Conservation (phyloP, 2,113 vertebrate species). For the Atrichornis clamosus region DNA sequence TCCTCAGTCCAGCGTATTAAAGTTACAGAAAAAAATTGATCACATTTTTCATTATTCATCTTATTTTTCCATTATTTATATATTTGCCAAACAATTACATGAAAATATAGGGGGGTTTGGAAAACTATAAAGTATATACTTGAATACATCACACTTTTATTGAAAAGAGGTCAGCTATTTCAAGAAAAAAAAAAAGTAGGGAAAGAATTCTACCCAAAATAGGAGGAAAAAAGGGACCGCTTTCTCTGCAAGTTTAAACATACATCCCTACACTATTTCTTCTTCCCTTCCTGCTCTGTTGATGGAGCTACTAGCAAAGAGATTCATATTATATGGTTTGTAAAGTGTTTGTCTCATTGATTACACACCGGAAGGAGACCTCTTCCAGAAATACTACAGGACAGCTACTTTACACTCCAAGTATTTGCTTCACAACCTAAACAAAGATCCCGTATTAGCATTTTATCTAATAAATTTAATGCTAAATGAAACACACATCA, state of each 20-base stretch:
- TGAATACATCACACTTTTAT: not conserved
- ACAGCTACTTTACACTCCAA: not conserved
- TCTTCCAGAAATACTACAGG: not conserved
- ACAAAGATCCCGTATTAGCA: not conserved
- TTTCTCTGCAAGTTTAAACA: not conserved
- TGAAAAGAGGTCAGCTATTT: not conserved
- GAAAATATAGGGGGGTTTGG: accelerated
- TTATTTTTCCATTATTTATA: not conserved
- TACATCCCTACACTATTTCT: not conserved
- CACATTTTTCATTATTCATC: accelerated
- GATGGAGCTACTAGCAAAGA: not conserved
- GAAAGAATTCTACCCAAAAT: not conserved
- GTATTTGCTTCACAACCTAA: not conserved
- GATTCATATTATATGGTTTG: not conserved
- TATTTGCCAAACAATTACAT: not conserved
- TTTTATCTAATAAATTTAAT: not conserved
- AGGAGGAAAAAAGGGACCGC: not conserved
- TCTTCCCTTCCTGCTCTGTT: not conserved
- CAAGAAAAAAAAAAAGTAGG: not conserved
- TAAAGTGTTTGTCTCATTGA: not conserved
- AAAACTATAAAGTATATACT: not conserved
- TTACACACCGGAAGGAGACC: not conserved
- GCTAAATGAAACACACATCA: not conserved
- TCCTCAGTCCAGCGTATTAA: not conserved
- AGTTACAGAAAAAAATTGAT: not conserved